Base-by-base conservation (phyloP, 2,113 vertebrate genomes). In the Zosterops hypoxanthus region DNA sequence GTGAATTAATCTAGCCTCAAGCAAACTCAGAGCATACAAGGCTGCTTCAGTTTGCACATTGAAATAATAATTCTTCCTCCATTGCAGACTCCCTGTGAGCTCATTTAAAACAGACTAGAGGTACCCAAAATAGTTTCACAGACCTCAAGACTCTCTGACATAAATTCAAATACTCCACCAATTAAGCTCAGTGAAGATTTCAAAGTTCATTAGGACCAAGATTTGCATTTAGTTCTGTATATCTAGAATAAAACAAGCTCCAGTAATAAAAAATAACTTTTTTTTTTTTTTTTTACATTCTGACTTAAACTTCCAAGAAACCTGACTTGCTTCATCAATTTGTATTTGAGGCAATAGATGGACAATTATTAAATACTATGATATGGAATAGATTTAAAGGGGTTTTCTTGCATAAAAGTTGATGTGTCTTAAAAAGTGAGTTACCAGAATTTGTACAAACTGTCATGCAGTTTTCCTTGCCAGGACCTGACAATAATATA, bases 241-340 rank as follows among this genome's bases (percentile, higher is more conserved):
- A 86, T 68, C 52, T 72, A 65, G 61, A 84, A 90, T 60, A 88
- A 95, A 96, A 75, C n/a, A 94, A 91, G 66, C 90, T 95, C 77
- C 79, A 56, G 57, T 59, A 93, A 89, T 68, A 94, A 95, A 97
- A 2, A 94, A 93, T 61, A 77, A 39, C 36, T 39, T 39, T 39
- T 17, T 57, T 95, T 91, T 95, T 91, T 49, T 42, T 94, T 59
- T 61, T 94, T 93, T 82, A 92, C 60, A 82, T 94, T 95, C 72
- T 89, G 87, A 86, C 39, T 86, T 78, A 47, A 92, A 79, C 68
- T 92, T 59, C 90, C 86, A 95, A 95, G 94, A 96, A 96, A 95
- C 3, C 10, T 42, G 28, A 84, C 44, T 44, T 82, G 34, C 65
- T 97, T 94, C 84, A 76, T 71, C 71, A 78, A 84, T 78, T 44